Evolutionary conservation across 2,888 invertebrate species (phyloP), one percentile per base, ranked within the genome.

Genomic region (Crocallis elinguaria): DNA sequence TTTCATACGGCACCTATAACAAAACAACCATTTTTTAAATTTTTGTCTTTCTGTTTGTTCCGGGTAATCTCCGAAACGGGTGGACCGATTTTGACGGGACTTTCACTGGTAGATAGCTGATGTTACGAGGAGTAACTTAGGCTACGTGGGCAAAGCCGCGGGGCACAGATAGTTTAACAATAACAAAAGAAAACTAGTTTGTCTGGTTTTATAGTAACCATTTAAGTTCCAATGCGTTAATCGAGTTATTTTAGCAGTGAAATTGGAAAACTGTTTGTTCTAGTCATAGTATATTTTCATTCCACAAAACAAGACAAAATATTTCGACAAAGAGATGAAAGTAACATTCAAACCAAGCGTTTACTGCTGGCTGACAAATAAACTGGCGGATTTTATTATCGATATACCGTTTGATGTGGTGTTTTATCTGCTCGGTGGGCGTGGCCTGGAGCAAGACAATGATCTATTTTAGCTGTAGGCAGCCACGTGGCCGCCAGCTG

Each of bases 401-500:
- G 69, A 73, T 74, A 73, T 77, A 75, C 69, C 76, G 80, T 88
- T 87, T 90, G 88, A 88, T 90, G 90, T 87, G 88, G 87, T 85
- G 85, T 88, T 90, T 88, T 88, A 88, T 88, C 81, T 86, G 83
- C 70, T 67, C 63, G 65, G 84, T 88, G 79, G 90, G 90, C 88
- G 90, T 88, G 90, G 78, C 79, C 70, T 61, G 62, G 64, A 44
- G 57, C 67, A 71, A 86, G 90, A 89, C 89, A 90, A 90, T 90
- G 85, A 82, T 89, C 90, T 91, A 90, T 90, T 88, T 90, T 88
- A 81, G 82, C 81, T 72, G 86, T 83, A n/a, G n/a, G 83, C 73
- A 79, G 77, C 83, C 90, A 91, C 91, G 90, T 91, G 91, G 83
- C 77, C 66, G 82, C 82, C 91, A 89, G 91, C 90, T 91, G 90